phyloP scores from a whole-genome alignment of 2,113 vertebrate genomes.

The Myiozetetes cayanensis region DNA sequence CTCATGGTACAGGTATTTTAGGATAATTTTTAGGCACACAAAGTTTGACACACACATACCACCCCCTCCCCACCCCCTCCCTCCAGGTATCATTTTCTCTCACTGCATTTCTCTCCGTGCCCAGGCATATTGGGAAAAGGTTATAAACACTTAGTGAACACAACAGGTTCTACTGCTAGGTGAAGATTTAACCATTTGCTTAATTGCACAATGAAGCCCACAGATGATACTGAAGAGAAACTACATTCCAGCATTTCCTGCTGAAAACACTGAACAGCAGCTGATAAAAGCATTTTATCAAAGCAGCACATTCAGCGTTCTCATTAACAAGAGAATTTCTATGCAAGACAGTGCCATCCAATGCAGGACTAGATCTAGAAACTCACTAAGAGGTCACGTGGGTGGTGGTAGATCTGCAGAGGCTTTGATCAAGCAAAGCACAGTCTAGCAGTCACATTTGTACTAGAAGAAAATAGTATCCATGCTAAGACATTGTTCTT shows the following conservation, averaged over 20 bases:
- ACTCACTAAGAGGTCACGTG: not conserved
- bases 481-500: not conserved
- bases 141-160: not conserved
- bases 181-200: not conserved
- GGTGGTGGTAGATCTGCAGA: not conserved
- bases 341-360: not conserved
- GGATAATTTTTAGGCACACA: not conserved
- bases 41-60: not conserved
- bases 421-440: not conserved
- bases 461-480: not conserved
- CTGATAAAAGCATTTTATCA: slow-evolving; percentile 31
- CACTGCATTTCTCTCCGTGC: not conserved
- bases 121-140: not conserved
- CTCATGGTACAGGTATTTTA: not conserved
- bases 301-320: slow-evolving; percentile 23
- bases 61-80: not conserved
- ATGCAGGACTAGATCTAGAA: not conserved
- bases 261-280: not conserved
- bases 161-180: not conserved
- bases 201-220: not conserved
- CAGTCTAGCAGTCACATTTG: not conserved
- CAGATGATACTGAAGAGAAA: not conserved
- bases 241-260: slow-evolving; percentile 14
- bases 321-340: slow-evolving; percentile 22
- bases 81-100: not conserved